Base-by-base conservation (phyloP, 2,888 invertebrate genomes). In the Bimastos eiseni region DNA sequence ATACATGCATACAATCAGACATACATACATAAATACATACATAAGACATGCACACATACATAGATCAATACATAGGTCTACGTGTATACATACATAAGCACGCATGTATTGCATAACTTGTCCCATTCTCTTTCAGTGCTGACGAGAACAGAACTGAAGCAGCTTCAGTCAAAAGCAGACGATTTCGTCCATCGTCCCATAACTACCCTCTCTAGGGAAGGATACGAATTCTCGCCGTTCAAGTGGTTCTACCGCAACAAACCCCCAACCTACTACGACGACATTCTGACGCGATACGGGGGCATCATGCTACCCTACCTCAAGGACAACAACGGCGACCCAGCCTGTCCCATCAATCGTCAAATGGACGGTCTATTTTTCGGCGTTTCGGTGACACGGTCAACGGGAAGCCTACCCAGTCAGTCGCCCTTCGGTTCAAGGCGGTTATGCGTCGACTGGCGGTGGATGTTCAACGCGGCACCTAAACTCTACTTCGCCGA, bases 311-410 rank as follows among this genome's bases (percentile, higher is more conserved):
- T 37, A 37, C 88, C 88, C 30, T 34, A 88, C 15, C 36, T 88
- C 88, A 88, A 88, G 88, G 88, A 88, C 38, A 37, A 37, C 34
- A 88, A 88, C 15, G 88, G 88, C 36, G 36, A 88, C 88, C 88
- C 88, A 8, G 88, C 24, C 8, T 88, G 37, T 30, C 38, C 37
- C 6, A 88, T 88, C 38, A 88, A 88, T 36, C 37, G 88, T 24
- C 34, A 15, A 88, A 5, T 88, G 0, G 88, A 88, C 38, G 88
- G 88, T 24, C 37, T 88, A 8, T 88, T 88, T 11, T 88, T 88
- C 38, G n/a, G 37, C 24, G 88, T 38, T 21, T 36, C 36, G 0
- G 36, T 88, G 8, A 13, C 15, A 3, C 38, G 36, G 8, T 3
- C 36, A 33, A 37, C 88, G 38, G 37, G 36, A 1, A 1, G 8